phyloP scores from a whole-genome alignment of 53 echinoderm and acorn worm species.

The Stichopus horrens region DNA sequence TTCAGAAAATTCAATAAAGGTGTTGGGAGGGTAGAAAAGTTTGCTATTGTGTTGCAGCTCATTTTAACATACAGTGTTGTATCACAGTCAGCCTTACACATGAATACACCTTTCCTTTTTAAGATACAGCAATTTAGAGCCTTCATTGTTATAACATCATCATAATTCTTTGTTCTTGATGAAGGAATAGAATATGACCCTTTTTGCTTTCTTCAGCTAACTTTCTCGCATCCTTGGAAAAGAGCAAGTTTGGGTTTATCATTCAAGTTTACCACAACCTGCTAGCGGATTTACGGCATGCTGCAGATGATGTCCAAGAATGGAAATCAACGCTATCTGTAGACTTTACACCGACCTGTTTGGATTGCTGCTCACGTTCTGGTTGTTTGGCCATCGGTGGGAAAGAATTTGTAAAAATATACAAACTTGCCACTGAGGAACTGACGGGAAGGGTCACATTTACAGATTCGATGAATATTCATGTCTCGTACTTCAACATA shows the following conservation, averaged over 20 bases:
- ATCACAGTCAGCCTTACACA: too few relatives aligned
- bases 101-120: too few relatives aligned
- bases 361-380: slow-evolving; percentile 22
- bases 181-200: too few relatives aligned
- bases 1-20: too few relatives aligned
- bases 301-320: background rate
- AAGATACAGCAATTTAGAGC: too few relatives aligned
- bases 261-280: slow-evolving; percentile 17
- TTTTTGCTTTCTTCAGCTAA: slow-evolving; percentile 15
- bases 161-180: too few relatives aligned
- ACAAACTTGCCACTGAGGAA: background rate
- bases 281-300: background rate
- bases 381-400: slow-evolving; percentile 24
- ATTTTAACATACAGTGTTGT: too few relatives aligned
- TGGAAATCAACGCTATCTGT: background rate
- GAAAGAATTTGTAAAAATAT: slow-evolving; percentile 24
- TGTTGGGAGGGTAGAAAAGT: too few relatives aligned
- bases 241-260: background rate
- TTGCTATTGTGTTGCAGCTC: too few relatives aligned
- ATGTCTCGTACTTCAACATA: slow-evolving; percentile 16
- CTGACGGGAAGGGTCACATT: background rate
- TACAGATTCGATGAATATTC: slow-evolving; percentile 29
- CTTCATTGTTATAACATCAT: too few relatives aligned
- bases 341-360: background rate
- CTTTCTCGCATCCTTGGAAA: slow-evolving; percentile 25